Evolutionary conservation across 2,797 vertebrate genomes (phyloP).

Genomic region (Cetoscarus ocellatus): DNA sequence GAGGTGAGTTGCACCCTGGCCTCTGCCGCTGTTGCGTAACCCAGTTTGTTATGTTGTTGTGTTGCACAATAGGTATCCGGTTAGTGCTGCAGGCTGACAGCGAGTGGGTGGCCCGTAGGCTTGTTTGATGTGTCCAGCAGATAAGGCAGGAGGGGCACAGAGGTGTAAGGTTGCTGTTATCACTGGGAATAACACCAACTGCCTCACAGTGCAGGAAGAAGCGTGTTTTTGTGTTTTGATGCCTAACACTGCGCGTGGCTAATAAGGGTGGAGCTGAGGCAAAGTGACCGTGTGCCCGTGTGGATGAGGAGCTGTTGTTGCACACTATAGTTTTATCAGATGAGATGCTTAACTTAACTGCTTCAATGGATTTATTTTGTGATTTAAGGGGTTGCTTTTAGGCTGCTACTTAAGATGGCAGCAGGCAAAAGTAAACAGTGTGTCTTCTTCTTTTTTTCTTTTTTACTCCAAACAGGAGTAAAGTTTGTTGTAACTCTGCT

Average conservation of each 20-base stretch:
- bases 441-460: too few relatives aligned
- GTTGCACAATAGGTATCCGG: slow-evolving; percentile 73
- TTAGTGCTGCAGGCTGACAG: slow-evolving; percentile 56
- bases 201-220: slow-evolving; percentile 25
- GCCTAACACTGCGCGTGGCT: slow-evolving; percentile 40
- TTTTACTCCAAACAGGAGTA: too few relatives aligned
- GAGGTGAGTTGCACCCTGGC: slow-evolving; percentile 44
- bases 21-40: slow-evolving; percentile 51
- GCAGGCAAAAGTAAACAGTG: slow-evolving; percentile 8
- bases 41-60: slow-evolving; percentile 64
- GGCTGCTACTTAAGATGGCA: slow-evolving; percentile 5
- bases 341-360: slow-evolving; percentile 39
- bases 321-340: slow-evolving; percentile 33
- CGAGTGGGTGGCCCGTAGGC: slow-evolving; percentile 60
- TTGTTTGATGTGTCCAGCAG: slow-evolving; percentile 66
- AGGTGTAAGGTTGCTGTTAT: slow-evolving; percentile 71
- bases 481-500: neutral
- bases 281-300: neutral
- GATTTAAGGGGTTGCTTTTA: slow-evolving; percentile 46
- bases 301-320: slow-evolving; percentile 42
- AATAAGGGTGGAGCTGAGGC: slow-evolving; percentile 31
- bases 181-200: slow-evolving; percentile 50
- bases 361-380: slow-evolving; percentile 38
- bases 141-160: slow-evolving; percentile 59
- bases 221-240: slow-evolving; percentile 53